Evolutionary conservation across 2,797 vertebrate species (phyloP), one percentile per base, ranked within the genome.

Genomic region (Oreortyx pictus): DNA sequence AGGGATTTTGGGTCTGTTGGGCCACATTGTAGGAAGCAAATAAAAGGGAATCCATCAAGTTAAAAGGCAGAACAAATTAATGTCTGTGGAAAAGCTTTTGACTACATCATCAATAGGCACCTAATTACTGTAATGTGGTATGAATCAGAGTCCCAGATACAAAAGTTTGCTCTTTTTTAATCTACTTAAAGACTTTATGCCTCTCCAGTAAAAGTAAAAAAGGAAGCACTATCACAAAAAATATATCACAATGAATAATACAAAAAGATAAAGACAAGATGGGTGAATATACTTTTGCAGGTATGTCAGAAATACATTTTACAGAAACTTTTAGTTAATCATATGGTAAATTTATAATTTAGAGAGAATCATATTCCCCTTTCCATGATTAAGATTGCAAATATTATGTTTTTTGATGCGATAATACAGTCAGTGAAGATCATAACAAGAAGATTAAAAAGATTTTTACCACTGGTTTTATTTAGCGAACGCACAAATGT

Each of bases 91-190:
- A 88, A 20, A 66, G 4, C 18, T 64, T 77, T 83, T 70, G 43
- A 68, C 33, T 17, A 76, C 27, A 74, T 27, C 14, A 24, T 54
- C 31, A 43, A 44, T n/a, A 61, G 29, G 4, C 22, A 76, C 7
- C 4, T 68, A 52, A 84, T 62, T 76, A 61, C 16, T 54, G 27
- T 37, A 92, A 71, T 20, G 43, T 43, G 27, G 47, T 31, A 25
- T 37, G 35, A 80, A 75, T 71, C 5, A 22, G 59, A 80, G 5
- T 54, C 23, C 19, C 33, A 60, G 54, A 67, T 8, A 57, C 24
- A 50, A n/a, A 31, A 2, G 7, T 17, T 9, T 16, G 14, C 25
- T n/a, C 4, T 33, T 6, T 8, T 3, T 3, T 22, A 6, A 6
- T 2, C 14, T 7, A 15, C 20, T 67, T 62, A 22, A 0, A 77